phyloP scores from a whole-genome alignment of 2,888 invertebrate genomes.

The Chrysodeixis includens region DNA sequence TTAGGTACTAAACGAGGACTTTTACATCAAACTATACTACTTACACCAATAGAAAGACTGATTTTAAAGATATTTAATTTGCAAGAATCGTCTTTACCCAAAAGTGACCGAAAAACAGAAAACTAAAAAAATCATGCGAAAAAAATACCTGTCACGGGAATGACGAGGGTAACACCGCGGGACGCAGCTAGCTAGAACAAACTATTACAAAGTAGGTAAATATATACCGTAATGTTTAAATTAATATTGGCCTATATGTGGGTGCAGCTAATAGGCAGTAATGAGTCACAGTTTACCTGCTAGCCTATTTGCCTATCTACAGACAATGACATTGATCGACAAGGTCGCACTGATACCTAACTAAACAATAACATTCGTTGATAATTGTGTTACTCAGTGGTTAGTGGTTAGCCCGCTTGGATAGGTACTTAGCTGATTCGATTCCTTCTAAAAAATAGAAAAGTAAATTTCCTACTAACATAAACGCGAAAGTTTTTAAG shows the following conservation, averaged over 20 bases:
- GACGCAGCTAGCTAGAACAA: too few species aligned
- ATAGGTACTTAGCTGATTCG: not conserved
- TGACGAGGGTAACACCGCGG: too few species aligned
- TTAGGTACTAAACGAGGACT: too few species aligned
- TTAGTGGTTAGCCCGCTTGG: not conserved
- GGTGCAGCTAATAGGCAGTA: not conserved
- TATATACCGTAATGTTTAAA: not conserved
- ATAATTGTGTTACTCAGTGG: not conserved
- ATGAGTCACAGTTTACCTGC: slow-evolving; percentile 16
- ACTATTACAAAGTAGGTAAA: not conserved
- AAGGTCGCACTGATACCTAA: slow-evolving; percentile 28
- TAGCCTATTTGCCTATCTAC: slow-evolving; percentile 38
- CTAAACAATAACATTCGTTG: slow-evolving; percentile 9
- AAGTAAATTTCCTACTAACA: too few species aligned
- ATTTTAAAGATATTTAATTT: too few species aligned
- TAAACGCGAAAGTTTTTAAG: too few species aligned
- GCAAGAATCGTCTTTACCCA: too few species aligned
- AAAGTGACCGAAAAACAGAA: too few species aligned
- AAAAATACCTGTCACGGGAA: too few species aligned
- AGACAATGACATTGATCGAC: slow-evolving; percentile 44
- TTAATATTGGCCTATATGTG: not conserved
- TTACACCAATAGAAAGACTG: too few species aligned
- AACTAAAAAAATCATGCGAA: too few species aligned
- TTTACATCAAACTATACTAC: too few species aligned
- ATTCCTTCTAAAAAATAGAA: not conserved